A percentile compares a stretch with the other conserved stretches of the same genome.
phyloP scores from a whole-genome alignment of 2,888 invertebrate species.

The Agonopterix subpropinquella region DNA sequence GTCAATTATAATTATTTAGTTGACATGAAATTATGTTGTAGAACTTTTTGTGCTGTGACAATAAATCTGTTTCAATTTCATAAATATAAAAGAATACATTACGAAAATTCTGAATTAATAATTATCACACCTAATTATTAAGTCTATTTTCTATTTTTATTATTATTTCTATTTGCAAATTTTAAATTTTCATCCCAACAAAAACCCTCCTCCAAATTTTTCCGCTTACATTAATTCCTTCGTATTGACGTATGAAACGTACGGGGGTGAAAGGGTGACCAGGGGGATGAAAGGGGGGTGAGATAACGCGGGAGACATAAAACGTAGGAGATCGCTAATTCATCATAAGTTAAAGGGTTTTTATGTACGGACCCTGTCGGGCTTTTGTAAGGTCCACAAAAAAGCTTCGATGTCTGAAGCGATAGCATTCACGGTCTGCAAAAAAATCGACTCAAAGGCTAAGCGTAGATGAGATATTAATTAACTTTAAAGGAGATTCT shows the following conservation, averaged over 20 bases:
- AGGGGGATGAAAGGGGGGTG: constrained; percentile 22
- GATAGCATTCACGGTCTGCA: constrained; percentile 31
- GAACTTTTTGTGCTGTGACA: too few relatives aligned
- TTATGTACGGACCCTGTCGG: constrained; percentile 55
- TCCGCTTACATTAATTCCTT: constrained; percentile 69
- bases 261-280: constrained; percentile 28
- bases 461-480: constrained; percentile 54
- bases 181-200: background rate
- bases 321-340: constrained; percentile 75
- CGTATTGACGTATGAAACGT: constrained; percentile 54
- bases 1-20: too few relatives aligned
- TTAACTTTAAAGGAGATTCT: constrained; percentile 51
- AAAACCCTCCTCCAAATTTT: constrained; percentile 36
- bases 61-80: too few relatives aligned
- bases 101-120: too few relatives aligned
- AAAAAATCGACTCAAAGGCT: constrained; percentile 51
- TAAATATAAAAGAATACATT: too few relatives aligned
- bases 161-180: background rate
- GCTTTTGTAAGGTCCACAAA: constrained; percentile 60
- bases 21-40: too few relatives aligned
- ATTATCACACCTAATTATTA: too few relatives aligned
- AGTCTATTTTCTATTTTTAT: too few relatives aligned
- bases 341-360: constrained; percentile 77
- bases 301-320: constrained; percentile 72
- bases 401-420: constrained; percentile 56